Evolutionary conservation across 2,113 vertebrate species (phyloP).

Genomic region (Dolichotis patagonum): DNA sequence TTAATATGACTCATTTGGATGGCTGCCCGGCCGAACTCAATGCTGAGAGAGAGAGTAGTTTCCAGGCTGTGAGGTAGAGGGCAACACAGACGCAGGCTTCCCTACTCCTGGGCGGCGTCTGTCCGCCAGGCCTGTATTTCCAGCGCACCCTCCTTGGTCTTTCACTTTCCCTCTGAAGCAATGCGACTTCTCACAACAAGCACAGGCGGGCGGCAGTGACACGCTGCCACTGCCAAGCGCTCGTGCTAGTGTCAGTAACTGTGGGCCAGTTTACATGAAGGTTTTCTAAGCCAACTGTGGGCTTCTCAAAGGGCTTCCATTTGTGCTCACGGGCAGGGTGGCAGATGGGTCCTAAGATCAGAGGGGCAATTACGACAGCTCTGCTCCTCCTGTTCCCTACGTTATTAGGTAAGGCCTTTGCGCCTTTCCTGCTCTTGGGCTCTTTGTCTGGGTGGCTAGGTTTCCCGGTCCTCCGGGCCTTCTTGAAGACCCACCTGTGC

Average conservation of each 20-base stretch:
- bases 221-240: conserved; percentile 79
- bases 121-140: too few species aligned
- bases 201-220: conserved; percentile 50
- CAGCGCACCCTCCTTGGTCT: too few species aligned
- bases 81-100: too few species aligned
- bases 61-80: too few species aligned
- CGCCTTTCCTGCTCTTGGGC: conserved; percentile 15
- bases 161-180: too few species aligned
- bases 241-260: conserved; percentile 83
- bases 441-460: conserved; percentile 62
- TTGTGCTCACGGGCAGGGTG: conserved; percentile 75
- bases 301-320: conserved; percentile 81
- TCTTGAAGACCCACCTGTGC: conserved; percentile 66
- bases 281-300: conserved; percentile 85
- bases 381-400: not conserved
- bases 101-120: too few species aligned
- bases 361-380: not conserved
- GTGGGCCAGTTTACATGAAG: conserved; percentile 82
- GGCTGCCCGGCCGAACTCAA: conserved; percentile 84
- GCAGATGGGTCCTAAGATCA: conserved; percentile 17
- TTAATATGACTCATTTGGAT: conserved; percentile 90
- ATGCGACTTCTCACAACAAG: conserved; percentile 16
- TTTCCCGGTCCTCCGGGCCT: conserved; percentile 67
- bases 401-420: conserved; percentile 17
- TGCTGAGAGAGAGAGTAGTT: conserved; percentile 46